Evolutionary conservation across 2,888 invertebrate genomes (phyloP).

Genomic region (Agrypnus murinus): DNA sequence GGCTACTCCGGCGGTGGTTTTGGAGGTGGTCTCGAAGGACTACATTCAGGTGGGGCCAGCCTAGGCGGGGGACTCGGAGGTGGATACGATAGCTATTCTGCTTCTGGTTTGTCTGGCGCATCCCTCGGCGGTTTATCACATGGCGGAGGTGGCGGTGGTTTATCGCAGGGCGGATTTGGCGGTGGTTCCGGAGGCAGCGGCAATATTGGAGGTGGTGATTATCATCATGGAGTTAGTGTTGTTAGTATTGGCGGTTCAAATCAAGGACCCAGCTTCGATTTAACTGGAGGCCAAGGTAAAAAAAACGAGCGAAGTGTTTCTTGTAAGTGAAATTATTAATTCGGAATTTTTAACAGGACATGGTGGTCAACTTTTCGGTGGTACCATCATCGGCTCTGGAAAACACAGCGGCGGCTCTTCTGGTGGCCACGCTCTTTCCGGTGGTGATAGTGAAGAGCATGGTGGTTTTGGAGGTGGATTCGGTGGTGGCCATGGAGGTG

Average conservation of each 20-base stretch:
- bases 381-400: slow-evolving; percentile 58
- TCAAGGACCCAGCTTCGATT: slow-evolving; percentile 57
- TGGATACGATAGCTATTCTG: slow-evolving; percentile 31
- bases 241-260: slow-evolving; percentile 54
- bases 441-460: slow-evolving; percentile 34
- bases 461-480: slow-evolving; percentile 39
- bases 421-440: slow-evolving; percentile 41
- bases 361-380: slow-evolving; percentile 56
- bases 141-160: slow-evolving; percentile 16
- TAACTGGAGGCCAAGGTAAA: slow-evolving; percentile 56
- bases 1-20: slow-evolving; percentile 42
- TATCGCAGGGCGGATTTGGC: neutral
- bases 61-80: slow-evolving; percentile 31
- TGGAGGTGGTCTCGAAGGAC: slow-evolving; percentile 31
- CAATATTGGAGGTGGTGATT: slow-evolving; percentile 55
- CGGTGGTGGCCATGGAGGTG: slow-evolving; percentile 44
- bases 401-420: slow-evolving; percentile 51
- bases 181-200: slow-evolving; percentile 32
- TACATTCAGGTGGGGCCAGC: slow-evolving; percentile 46
- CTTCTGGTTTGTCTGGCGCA: slow-evolving; percentile 24
- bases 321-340: neutral
- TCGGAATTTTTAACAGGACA: slow-evolving; percentile 37
- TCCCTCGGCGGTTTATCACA: neutral
- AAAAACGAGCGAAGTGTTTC: neutral
- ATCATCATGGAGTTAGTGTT: slow-evolving; percentile 59